Evolutionary conservation across 2,113 vertebrate species (phyloP).

Genomic region (Callithrix jacchus): DNA sequence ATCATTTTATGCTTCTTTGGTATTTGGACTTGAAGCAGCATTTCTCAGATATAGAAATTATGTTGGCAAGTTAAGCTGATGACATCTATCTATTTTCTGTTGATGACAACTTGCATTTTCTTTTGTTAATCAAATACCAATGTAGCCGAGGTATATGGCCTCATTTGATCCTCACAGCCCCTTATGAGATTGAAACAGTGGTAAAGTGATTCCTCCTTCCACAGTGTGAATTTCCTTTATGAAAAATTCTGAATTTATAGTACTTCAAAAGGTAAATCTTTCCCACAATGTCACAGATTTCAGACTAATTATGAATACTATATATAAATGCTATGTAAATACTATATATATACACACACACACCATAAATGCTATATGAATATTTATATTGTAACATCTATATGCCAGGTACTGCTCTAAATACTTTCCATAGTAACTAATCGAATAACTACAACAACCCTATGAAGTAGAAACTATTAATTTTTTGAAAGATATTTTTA

Average conservation of each 20-base stretch:
- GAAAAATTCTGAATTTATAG: not conserved
- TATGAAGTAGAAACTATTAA: not conserved
- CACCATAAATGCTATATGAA: not conserved
- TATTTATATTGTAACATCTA: not conserved
- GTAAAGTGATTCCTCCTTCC: not conserved
- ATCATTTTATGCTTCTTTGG: not conserved
- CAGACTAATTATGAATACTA: slow-evolving; percentile 9
- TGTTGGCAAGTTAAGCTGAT: slow-evolving; percentile 45
- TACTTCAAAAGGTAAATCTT: slow-evolving; percentile 22
- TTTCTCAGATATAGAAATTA: not conserved
- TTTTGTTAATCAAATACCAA: not conserved
- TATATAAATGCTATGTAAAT: not conserved
- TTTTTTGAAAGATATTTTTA: slow-evolving; percentile 47
- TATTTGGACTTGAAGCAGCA: slow-evolving; percentile 20
- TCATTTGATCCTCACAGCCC: not conserved
- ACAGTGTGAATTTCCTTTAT: not conserved
- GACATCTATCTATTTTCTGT: not conserved
- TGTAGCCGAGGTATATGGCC: not conserved
- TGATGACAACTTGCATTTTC: not conserved
- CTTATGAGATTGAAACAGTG: not conserved
- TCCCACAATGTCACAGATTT: not conserved
- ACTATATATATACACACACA: not conserved
- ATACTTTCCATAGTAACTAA: not conserved
- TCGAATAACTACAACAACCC: slow-evolving; percentile 6
- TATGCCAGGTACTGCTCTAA: not conserved